Conservation (phyloP, 2,797 vertebrate species). For the Hephaestus fuliginosus region DNA sequence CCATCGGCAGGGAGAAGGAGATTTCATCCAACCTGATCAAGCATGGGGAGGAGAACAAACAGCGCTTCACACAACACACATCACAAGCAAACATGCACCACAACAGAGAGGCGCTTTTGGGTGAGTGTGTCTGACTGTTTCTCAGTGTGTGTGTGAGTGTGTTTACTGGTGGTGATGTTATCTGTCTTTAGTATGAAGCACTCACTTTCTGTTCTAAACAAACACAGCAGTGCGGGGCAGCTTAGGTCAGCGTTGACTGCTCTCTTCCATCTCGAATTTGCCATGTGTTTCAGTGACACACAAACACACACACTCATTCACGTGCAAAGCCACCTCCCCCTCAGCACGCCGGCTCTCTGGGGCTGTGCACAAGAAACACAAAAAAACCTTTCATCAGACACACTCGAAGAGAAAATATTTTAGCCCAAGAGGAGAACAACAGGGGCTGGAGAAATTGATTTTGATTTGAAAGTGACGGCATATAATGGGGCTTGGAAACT, state of each 20-base stretch:
- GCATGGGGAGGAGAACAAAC: constrained; percentile 70
- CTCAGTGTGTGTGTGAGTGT: constrained; percentile 12
- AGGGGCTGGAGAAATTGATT: constrained; percentile 75
- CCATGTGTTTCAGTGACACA: constrained; percentile 50
- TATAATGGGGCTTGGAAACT: constrained; percentile 76
- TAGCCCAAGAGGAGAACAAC: constrained; percentile 71
- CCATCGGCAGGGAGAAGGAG: constrained; percentile 60
- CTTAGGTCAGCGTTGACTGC: constrained; percentile 66
- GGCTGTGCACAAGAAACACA: constrained; percentile 59
- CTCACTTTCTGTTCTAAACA: constrained; percentile 63
- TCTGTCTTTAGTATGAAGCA: constrained; percentile 73
- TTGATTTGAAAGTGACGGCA: constrained; percentile 79
- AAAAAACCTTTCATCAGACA: constrained; percentile 78
- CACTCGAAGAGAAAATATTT: constrained; percentile 75
- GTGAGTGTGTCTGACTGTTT: constrained; percentile 27
- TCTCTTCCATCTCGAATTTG: constrained; percentile 62
- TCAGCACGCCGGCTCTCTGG: constrained; percentile 48
- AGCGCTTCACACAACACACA: constrained; percentile 68
- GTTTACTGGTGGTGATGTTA: constrained; percentile 64
- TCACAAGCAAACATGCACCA: constrained; percentile 67
- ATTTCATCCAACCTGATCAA: constrained; percentile 80
- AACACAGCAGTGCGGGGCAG: constrained; percentile 66
- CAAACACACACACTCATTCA: constrained; percentile 3
- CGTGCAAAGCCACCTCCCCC: constrained; percentile 35
- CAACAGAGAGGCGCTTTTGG: constrained; percentile 53